Base-by-base conservation (phyloP, 1,140 invertebrate species). In the Drosophila nigromelanica region DNA sequence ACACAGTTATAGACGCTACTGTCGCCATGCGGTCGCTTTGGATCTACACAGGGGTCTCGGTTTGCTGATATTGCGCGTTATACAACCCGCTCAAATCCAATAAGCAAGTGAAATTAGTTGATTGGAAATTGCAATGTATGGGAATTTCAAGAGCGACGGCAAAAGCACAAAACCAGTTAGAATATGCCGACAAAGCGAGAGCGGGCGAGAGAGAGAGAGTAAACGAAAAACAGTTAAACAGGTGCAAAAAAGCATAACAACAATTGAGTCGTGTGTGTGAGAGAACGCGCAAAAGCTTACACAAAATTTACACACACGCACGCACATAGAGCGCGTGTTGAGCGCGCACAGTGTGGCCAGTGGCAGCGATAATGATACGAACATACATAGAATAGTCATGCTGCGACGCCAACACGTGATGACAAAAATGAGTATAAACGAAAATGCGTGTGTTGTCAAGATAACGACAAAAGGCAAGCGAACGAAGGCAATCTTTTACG, bases 181-280 rank as follows among this genome's bases (percentile, higher is more conserved):
- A 83, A 79, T 72, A 27, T 33, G 52, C 33, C 18, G 35, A 45
- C 60, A 43, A 18, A 63, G 15, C n/a, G 47, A 42, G 35, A 39
- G 39, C 76, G 68, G 47, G 37, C 27, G 27, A 27, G 27, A 27
- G 60, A 51, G 27, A 27, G 27, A 27, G 60, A 51, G 52, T 80
- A 67, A 76, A 52, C 78, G 12, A 86, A 78, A 85, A 86, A 86
- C 78, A 86, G 78, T 76, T 87, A 87, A 87, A 76, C 82, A 86
- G 81, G 81, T 86, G 81, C 74, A 86, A 81, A 85, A 85, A 78
- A 72, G 55, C 78, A 81, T 68, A 83, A 75, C 73, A 76, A 59
- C 59, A 67, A 42, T 27, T 66, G 37, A 55, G 14, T 24, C 10
- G 47, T 18, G n/a, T 52, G 67, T 21, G 67, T 62, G 56, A 51